phyloP scores from a whole-genome alignment of 2,797 vertebrate species.

The Remorina albescens region DNA sequence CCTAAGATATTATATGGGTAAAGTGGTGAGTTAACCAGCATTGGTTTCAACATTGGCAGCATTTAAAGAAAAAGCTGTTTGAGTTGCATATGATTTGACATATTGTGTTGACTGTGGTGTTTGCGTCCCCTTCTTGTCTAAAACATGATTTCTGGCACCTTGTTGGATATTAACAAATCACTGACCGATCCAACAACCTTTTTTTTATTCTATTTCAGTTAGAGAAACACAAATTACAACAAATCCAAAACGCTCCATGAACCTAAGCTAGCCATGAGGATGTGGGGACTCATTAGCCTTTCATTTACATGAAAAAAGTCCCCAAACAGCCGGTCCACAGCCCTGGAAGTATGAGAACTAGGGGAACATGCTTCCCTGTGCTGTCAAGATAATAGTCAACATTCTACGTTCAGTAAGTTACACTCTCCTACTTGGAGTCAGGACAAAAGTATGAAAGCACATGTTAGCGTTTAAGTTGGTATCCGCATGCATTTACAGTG shows the following conservation, averaged over 20 bases:
- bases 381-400: background rate
- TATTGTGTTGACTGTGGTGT: background rate
- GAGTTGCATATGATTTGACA: slow-evolving; percentile 1
- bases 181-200: no score
- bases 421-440: background rate
- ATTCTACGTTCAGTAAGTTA: background rate
- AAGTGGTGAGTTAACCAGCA: no score
- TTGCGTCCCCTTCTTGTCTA: background rate
- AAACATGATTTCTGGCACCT: background rate
- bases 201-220: no score
- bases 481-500: background rate
- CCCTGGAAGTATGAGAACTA: background rate
- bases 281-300: slow-evolving; percentile 17
- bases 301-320: slow-evolving; percentile 13
- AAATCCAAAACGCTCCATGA: background rate
- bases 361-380: background rate
- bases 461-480: background rate
- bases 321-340: slow-evolving; percentile 2
- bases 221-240: background rate
- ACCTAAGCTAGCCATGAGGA: no score
- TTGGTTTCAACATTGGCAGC: background rate
- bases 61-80: slow-evolving; percentile 7
- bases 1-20: no score
- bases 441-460: background rate
- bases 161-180: background rate